Percentiles rank a stretch among this genome's conserved stretches.
These are phyloP conservation scores for Synanceia verrucosa DNA, from an alignment of 2,797 vertebrate genomes.

Conservation along the genomic window DNA sequence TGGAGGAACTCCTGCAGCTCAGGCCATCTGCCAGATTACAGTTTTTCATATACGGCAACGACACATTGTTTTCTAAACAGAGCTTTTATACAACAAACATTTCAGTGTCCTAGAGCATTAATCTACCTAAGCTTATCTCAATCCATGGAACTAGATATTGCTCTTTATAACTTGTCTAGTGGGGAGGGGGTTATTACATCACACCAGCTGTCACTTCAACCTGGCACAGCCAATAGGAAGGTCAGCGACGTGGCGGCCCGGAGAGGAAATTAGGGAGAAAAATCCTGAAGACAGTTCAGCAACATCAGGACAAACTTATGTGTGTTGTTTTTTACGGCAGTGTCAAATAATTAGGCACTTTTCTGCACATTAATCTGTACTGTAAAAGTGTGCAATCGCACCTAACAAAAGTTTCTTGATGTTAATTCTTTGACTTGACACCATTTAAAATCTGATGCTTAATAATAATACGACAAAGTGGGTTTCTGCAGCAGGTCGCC, in stretches of 20 bases:
- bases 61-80: slow-evolving; percentile 86
- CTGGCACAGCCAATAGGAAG: slow-evolving; percentile 71
- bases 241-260: slow-evolving; percentile 53
- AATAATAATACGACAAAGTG: too few species aligned
- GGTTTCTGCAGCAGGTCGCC: too few species aligned
- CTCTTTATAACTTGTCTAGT: slow-evolving; percentile 82
- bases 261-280: slow-evolving; percentile 64
- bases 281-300: slow-evolving; percentile 53
- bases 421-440: too few species aligned
- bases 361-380: slow-evolving; percentile 11
- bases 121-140: slow-evolving; percentile 83
- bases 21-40: slow-evolving; percentile 79
- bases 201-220: slow-evolving; percentile 80
- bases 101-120: slow-evolving; percentile 80
- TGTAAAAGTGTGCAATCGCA: slow-evolving; percentile 40
- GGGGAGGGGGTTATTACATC: slow-evolving; percentile 79
- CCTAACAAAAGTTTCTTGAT: slow-evolving; percentile 68
- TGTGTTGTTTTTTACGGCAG: not conserved
- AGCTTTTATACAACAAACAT: slow-evolving; percentile 84
- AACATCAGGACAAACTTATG: slow-evolving; percentile 10
- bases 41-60: slow-evolving; percentile 68
- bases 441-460: too few species aligned
- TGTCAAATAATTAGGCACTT: not conserved
- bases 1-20: slow-evolving; percentile 66
- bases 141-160: slow-evolving; percentile 83